Conservation (phyloP, 2,888 invertebrate genomes). For the Conchocele bisecta region DNA sequence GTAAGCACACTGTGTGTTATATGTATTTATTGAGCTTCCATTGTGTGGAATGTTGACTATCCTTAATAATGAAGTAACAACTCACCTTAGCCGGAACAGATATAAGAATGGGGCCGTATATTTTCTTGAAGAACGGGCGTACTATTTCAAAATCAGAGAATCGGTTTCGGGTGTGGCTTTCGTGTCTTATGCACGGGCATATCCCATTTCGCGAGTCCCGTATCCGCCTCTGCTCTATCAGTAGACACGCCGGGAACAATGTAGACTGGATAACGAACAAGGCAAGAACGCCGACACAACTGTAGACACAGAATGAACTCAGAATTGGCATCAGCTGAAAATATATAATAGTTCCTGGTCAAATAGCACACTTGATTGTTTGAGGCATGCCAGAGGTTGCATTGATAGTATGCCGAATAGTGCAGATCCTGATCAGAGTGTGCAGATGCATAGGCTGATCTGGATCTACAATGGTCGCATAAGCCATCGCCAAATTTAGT, state of each 20-base stretch:
- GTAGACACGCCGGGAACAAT: conserved; percentile 91
- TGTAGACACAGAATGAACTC: conserved; percentile 91
- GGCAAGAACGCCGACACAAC: conserved; percentile 89
- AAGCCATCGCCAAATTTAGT: too few species aligned
- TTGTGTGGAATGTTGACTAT: too few species aligned
- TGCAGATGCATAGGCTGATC: too few species aligned
- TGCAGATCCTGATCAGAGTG: too few species aligned
- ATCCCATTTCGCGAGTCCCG: conserved; percentile 38
- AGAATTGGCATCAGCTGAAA: conserved; percentile 86
- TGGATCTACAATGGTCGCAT: too few species aligned
- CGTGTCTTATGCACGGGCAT: conserved; percentile 86
- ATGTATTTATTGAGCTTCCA: too few species aligned
- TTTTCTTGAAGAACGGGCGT: conserved; percentile 5
- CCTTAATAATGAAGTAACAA: too few species aligned
- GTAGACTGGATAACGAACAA: conserved; percentile 88
- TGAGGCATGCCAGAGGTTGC: too few species aligned
- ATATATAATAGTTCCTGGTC: too few species aligned
- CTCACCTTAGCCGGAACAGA: conserved; percentile 8
- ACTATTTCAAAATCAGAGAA: conserved; percentile 1
- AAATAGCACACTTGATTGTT: too few species aligned
- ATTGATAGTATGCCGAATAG: too few species aligned
- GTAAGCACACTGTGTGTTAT: too few species aligned
- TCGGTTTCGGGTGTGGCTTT: conserved; percentile 83
- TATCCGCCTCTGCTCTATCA: conserved; percentile 86
- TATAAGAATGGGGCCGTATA: not conserved